Base-by-base conservation (phyloP, 1,140 invertebrate genomes). In the Drosophila tani region DNA sequence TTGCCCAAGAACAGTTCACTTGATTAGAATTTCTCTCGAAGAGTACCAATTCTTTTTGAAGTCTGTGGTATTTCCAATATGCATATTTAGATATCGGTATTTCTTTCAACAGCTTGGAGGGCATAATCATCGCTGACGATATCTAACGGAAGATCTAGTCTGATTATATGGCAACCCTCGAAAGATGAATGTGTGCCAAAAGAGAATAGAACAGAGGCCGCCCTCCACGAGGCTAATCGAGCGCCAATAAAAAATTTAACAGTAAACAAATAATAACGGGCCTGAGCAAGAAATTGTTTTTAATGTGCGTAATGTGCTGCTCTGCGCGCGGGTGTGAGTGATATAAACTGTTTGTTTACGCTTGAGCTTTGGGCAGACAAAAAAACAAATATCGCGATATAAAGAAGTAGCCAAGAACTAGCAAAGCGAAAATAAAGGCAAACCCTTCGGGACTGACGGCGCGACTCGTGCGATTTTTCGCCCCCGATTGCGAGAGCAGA, bases 381-480 rank as follows among this genome's bases (percentile, higher is more conserved):
- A 17, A 56, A 56, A 56, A 64, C 73, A 41, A 69, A 81, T 68
- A 83, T 67, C 32, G 74, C 62, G 9, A 67, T 51, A 68, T 56
- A 35, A 21, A 66, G 50, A 51, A 66, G 74, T 67, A 51, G 19
- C 15, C 73, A 81, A 62, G 8, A 80, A 75, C 65, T 67, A 84
- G 76, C 50, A 35, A 41, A 62, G 40, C 21, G 78, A 50, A 15
- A 84, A 70, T 50, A 66, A 85, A 77, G 40, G 35, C n/a, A 50
- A 68, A 38, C 66, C 69, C 75, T 82, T 81, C 32, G 51, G 21
- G 41, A 57, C 17, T 19, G 32, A 11, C 32, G 32, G 8, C 32
- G 9, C 43, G 51, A 59, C 46, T 76, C 41, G 65, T 53, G 70
- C 49, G 84, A 87, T 87, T 59, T 75, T 81, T 71, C 69, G 77